Percentiles rank a stretch among this genome's conserved stretches.
Conservation (phyloP, 2,888 invertebrate species). For the Ephialtes manifestator region DNA sequence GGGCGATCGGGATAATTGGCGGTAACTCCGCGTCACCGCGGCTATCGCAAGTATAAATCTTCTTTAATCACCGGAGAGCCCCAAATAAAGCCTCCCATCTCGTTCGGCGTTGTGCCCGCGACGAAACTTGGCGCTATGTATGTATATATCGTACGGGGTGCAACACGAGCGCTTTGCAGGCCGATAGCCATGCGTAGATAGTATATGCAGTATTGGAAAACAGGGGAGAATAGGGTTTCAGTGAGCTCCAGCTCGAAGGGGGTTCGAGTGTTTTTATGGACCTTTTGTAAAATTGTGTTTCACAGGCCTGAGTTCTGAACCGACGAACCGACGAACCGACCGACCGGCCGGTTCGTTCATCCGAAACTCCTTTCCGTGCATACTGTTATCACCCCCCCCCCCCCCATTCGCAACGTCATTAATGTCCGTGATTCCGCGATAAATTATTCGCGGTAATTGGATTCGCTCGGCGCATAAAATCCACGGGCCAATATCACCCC, state of each 20-base stretch:
- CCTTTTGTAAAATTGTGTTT: conserved; percentile 53
- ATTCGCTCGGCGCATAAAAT: conserved; percentile 77
- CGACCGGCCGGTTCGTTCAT: conserved; percentile 9
- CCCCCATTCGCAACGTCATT: conserved; percentile 73
- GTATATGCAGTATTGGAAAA: conserved; percentile 15
- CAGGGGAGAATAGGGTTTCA: background rate
- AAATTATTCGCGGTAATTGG: conserved; percentile 81
- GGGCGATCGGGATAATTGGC: conserved; percentile 58
- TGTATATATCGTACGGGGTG: background rate
- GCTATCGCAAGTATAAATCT: conserved; percentile 63
- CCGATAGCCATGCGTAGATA: conserved; percentile 30
- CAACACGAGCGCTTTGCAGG: conserved; percentile 28
- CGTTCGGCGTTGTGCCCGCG: conserved; percentile 33
- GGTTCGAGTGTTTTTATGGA: conserved; percentile 54
- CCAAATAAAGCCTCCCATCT: conserved; percentile 45
- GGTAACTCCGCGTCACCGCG: conserved; percentile 60
- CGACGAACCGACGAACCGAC: conserved; percentile 16
- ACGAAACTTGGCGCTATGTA: conserved; percentile 24
- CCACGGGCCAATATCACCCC: conserved; percentile 71
- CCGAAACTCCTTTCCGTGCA: conserved; percentile 16
- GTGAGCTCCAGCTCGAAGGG: background rate
- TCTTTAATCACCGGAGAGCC: conserved; percentile 62
- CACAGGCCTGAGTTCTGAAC: conserved; percentile 25
- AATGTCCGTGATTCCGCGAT: conserved; percentile 78
- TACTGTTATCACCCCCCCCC: conserved; percentile 21